Evolutionary conservation across 2,888 invertebrate genomes (phyloP).

Genomic region (Euzophera pinguis): DNA sequence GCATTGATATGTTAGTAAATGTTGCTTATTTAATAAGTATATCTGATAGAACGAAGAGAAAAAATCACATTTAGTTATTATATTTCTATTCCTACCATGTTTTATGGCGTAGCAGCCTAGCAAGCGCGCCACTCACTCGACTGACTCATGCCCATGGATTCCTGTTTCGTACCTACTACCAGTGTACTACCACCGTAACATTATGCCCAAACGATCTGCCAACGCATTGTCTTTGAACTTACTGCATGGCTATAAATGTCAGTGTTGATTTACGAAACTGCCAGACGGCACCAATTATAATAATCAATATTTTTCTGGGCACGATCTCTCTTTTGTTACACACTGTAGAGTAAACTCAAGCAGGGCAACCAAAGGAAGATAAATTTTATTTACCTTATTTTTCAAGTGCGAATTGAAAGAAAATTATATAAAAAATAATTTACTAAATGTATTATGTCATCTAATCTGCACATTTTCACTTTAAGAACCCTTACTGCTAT

Average conservation of each 20-base stretch:
- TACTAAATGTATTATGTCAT: too few relatives aligned
- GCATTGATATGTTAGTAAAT: too few relatives aligned
- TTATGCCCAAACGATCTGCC: conserved; percentile 73
- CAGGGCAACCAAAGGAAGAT: too few relatives aligned
- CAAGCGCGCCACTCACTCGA: conserved; percentile 30
- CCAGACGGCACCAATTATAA: conserved; percentile 19
- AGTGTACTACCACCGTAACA: conserved; percentile 55
- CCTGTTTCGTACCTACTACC: conserved; percentile 51
- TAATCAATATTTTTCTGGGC: neutral
- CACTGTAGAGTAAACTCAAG: neutral
- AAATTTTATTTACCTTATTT: too few relatives aligned
- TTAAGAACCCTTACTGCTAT: too few relatives aligned
- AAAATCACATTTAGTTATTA: neutral
- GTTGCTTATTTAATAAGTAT: too few relatives aligned
- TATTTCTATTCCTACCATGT: neutral
- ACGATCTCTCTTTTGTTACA: neutral
- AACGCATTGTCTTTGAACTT: conserved; percentile 76
- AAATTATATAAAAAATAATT: too few relatives aligned
- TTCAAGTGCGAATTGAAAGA: too few relatives aligned
- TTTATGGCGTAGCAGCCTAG: conserved; percentile 25
- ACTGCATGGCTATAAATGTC: conserved; percentile 66
- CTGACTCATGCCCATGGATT: conserved; percentile 72
- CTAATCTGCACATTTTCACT: too few relatives aligned
- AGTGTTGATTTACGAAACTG: conserved; percentile 52
- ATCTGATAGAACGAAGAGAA: too few relatives aligned